Evolutionary conservation across 2,888 invertebrate genomes (phyloP), one percentile per base, ranked within the genome.

Genomic region (Bombylius discolor): DNA sequence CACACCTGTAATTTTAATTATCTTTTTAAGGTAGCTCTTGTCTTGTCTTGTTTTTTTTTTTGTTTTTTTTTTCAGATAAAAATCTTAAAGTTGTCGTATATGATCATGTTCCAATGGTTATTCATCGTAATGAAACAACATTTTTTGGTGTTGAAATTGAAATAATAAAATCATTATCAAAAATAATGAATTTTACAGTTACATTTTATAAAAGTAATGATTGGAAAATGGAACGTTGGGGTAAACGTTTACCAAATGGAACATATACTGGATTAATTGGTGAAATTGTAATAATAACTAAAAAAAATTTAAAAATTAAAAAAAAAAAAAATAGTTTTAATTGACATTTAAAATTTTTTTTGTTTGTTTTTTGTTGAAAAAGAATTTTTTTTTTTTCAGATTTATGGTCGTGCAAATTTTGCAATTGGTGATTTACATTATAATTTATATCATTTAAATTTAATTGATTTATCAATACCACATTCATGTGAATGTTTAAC

Each of bases 401-500:
- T 23, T 23, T 23, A 23, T 23, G 23, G 23, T 2, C 74, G 74
- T 53, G 88, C 89, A 0, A 84, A 87, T 63, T 72, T 90, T 53
- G 87, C 84, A 14, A 72, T 90, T 13, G 90, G 87, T 0, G 88
- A 90, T 72, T 75, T 91, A 34, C 83, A 89, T 68, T 83, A 89
- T 61, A 87, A 83, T 0, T 79, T 82, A 0, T 80, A 81, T 64
- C 80, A 88, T 63, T 68, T 84, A 50, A 78, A 81, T 51, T 70
- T 84, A 49, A 80, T 87, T 64, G 90, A 91, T 68, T 72, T 91
- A 46, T 85, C 85, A 53, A 77, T 80, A 50, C 88, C 90, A 0
- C 90, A 90, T 60, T 85, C 83, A n/a, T 81, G 85, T 0, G 87
- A 89, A 67, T 91, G 90, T 65, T 77, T 89, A 64, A 90, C 90